Evolutionary conservation across 2,888 invertebrate genomes (phyloP).

Genomic region (Selenia dentaria): DNA sequence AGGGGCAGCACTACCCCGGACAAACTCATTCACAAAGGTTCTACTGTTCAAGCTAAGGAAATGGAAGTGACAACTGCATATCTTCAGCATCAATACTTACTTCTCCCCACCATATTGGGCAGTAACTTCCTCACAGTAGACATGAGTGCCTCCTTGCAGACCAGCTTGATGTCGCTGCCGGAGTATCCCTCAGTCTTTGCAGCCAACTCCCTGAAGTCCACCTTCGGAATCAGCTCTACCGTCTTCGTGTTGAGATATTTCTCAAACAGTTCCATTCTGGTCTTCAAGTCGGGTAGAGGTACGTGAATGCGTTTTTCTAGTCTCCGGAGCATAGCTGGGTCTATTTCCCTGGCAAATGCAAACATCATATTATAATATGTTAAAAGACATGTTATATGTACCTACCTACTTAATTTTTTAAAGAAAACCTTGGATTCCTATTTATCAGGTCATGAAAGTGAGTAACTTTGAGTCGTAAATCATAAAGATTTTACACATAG

Average conservation of each 20-base stretch:
- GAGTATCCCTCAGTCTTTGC: conserved; percentile 90
- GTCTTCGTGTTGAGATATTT: conserved; percentile 82
- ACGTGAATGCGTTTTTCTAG: conserved; percentile 95
- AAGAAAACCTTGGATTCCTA: no score
- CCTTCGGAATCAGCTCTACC: conserved; percentile 69
- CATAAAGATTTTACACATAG: no score
- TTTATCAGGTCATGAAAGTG: no score
- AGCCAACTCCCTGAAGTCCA: conserved; percentile 76
- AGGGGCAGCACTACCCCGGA: no score
- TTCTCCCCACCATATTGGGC: conserved; percentile 59
- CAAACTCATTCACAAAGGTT: no score
- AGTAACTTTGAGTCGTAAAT: no score
- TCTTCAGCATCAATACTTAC: no score
- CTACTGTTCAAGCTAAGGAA: no score
- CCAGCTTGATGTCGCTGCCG: conserved; percentile 93
- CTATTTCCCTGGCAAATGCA: conserved; percentile 88
- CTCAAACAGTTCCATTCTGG: conserved; percentile 88
- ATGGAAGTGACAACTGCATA: no score
- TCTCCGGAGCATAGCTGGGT: conserved; percentile 93
- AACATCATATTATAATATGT: no score
- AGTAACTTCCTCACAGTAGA: conserved; percentile 87
- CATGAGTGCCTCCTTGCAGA: conserved; percentile 96
- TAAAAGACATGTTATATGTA: no score
- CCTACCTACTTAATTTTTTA: no score
- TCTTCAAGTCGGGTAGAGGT: conserved; percentile 88